These are phyloP conservation scores for Paralichthys olivaceus DNA, from an alignment of 2,113 vertebrate genomes.

Conservation along the genomic window DNA sequence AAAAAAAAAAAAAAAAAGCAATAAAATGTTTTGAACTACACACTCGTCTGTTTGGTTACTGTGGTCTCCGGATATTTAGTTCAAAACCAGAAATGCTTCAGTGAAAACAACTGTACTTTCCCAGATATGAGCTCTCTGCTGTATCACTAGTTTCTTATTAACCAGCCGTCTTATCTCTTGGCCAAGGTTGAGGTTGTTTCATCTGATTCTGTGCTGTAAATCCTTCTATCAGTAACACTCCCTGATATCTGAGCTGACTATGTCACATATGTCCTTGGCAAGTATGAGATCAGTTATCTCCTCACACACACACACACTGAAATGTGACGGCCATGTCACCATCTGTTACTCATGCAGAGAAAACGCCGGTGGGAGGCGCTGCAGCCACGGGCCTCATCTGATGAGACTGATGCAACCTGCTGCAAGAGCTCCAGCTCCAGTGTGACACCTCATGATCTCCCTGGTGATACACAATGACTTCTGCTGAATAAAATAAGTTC, in stretches of 20 bases:
- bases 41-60: background rate
- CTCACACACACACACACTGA: slow-evolving; percentile 8
- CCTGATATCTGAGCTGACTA: slow-evolving; percentile 39
- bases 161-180: slow-evolving; percentile 58
- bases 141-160: slow-evolving; percentile 60
- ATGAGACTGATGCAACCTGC: slow-evolving; percentile 74
- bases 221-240: slow-evolving; percentile 53
- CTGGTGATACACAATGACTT: slow-evolving; percentile 15
- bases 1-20: slow-evolving; percentile 86
- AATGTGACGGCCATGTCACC: slow-evolving; percentile 39
- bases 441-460: slow-evolving; percentile 6
- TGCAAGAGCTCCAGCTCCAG: slow-evolving; percentile 62
- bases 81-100: background rate
- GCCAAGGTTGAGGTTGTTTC: slow-evolving; percentile 48
- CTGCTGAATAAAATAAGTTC: slow-evolving; percentile 27
- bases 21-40: slow-evolving; percentile 89
- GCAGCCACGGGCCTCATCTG: background rate
- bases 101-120: background rate
- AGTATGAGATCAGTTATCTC: slow-evolving; percentile 51
- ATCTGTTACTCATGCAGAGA: background rate
- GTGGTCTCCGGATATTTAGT: accelerated
- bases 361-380: slow-evolving; percentile 15
- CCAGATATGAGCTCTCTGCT: background rate
- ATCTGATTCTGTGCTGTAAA: slow-evolving; percentile 44
- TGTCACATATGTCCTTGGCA: slow-evolving; percentile 58